Base-by-base conservation (phyloP, 53 echinoderm and acorn worm species). In the Paracentrotus lividus region DNA sequence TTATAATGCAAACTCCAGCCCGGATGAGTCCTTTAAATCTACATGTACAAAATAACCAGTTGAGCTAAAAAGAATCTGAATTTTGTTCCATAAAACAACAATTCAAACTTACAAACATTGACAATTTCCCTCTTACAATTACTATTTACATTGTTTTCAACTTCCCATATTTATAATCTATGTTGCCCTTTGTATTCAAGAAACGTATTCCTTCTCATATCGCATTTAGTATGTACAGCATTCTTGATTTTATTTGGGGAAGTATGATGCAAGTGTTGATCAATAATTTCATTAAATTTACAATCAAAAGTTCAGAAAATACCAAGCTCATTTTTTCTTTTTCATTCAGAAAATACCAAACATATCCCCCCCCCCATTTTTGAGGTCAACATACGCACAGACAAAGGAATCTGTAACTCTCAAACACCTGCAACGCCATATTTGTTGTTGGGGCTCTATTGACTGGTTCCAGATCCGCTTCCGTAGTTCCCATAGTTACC, bases 401-500 rank as follows among this genome's bases (percentile, higher is more conserved):
- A n/a, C n/a, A n/a, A n/a, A n/a, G n/a, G n/a, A n/a, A n/a, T n/a
- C n/a, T n/a, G n/a, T n/a, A n/a, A n/a, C n/a, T n/a, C n/a, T n/a
- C n/a, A n/a, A n/a, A n/a, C n/a, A n/a, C n/a, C n/a, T n/a, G n/a
- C n/a, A n/a, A n/a, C n/a, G n/a, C n/a, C n/a, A n/a, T n/a, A n/a
- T n/a, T n/a, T n/a, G n/a, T n/a, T n/a, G n/a, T n/a, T n/a, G n/a
- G n/a, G n/a, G n/a, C n/a, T 57, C 21, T 86, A 86, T 56, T 86
- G 86, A 5, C 38, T 53, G 15, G 86, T n/a, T 34, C 89, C 89
- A 66, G 65, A 89, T 21, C 66, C 89, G n/a, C n/a, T n/a, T 87
- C 87, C 87, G 65, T 89, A 89, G 89, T 89, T 89, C 65, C 89
- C 64, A 29, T 98, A 98, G 92, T 98, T 96, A 88, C 95, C 94